Evolutionary conservation across 2,888 invertebrate species (phyloP).

Genomic region (Acanthococcus lagerstroemiae): DNA sequence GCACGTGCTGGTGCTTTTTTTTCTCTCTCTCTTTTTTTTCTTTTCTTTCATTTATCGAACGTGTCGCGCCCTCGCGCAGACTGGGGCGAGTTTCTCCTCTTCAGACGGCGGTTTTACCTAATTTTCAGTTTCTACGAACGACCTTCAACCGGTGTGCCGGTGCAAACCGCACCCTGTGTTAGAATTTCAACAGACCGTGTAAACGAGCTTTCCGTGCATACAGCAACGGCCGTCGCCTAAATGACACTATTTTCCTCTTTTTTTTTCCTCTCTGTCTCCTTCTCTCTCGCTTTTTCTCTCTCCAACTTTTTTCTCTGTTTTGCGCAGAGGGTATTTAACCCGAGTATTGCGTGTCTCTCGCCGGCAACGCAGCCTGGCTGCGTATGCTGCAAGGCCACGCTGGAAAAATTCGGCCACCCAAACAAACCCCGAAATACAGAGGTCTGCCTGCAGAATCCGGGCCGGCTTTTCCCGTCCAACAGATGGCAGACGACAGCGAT

Average conservation of each 20-base stretch:
- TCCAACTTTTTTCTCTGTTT: background rate
- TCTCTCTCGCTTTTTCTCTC: background rate
- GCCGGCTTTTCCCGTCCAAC: conserved; percentile 17
- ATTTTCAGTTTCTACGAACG: background rate
- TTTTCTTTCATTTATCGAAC: background rate
- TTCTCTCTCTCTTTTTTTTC: background rate
- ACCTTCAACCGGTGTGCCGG: background rate
- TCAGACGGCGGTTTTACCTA: no score
- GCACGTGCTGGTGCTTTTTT: no score
- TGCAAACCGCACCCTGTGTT: no score
- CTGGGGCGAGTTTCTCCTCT: background rate
- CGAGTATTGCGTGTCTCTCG: background rate
- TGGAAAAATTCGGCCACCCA: conserved; percentile 27
- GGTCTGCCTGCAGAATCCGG: background rate
- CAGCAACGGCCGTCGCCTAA: background rate
- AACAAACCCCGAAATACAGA: conserved; percentile 15
- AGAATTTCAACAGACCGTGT: background rate
- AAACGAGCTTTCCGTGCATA: background rate
- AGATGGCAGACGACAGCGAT: conserved; percentile 23
- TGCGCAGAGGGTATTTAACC: background rate
- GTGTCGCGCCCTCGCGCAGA: background rate
- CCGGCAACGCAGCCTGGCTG: background rate
- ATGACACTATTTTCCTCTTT: background rate
- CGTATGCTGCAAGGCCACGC: background rate
- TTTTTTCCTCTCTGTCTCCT: background rate